Percentiles rank a stretch among this genome's conserved stretches.
Conservation (phyloP, 1,140 invertebrate species). For the Antheraea mylitta region DNA sequence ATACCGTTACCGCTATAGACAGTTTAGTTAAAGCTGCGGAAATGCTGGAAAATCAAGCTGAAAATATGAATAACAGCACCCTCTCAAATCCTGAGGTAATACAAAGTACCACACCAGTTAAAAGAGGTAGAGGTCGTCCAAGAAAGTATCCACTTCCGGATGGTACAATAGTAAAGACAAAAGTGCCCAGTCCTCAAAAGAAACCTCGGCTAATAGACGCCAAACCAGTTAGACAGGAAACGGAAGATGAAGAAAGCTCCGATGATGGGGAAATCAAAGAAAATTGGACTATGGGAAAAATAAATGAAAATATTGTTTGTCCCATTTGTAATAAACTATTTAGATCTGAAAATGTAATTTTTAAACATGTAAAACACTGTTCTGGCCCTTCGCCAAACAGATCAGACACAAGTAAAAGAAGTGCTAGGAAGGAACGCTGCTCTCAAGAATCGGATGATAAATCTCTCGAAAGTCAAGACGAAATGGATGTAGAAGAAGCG, state of each 20-base stretch:
- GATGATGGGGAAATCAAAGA: slow-evolving; percentile 60
- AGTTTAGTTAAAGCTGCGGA: slow-evolving; percentile 70
- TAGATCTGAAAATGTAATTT: slow-evolving; percentile 72
- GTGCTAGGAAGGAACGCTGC: slow-evolving; percentile 41
- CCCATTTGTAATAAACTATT: slow-evolving; percentile 76
- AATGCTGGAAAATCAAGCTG: slow-evolving; percentile 62
- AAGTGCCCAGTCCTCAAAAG: slow-evolving; percentile 54
- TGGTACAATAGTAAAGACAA: slow-evolving; percentile 30
- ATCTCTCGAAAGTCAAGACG: slow-evolving; percentile 43
- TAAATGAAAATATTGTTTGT: slow-evolving; percentile 73
- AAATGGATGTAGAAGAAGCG: slow-evolving; percentile 45
- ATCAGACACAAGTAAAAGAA: slow-evolving; percentile 63
- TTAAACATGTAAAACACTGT: slow-evolving; percentile 78
- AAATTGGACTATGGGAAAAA: slow-evolving; percentile 75
- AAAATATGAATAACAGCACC: slow-evolving; percentile 37
- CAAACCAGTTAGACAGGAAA: slow-evolving; percentile 36
- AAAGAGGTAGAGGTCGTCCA: slow-evolving; percentile 67
- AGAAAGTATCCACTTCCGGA: slow-evolving; percentile 66
- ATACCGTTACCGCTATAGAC: slow-evolving; percentile 60
- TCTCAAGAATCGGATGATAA: slow-evolving; percentile 53
- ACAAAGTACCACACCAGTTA: slow-evolving; percentile 45
- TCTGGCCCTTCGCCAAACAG: slow-evolving; percentile 66
- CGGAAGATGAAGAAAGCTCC: slow-evolving; percentile 47
- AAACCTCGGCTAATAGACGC: slow-evolving; percentile 54
- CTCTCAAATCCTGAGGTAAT: slow-evolving; percentile 25